These are phyloP conservation scores for Steinernema feltiae DNA, from an alignment of 1,140 invertebrate species.

Conservation along the genomic window DNA sequence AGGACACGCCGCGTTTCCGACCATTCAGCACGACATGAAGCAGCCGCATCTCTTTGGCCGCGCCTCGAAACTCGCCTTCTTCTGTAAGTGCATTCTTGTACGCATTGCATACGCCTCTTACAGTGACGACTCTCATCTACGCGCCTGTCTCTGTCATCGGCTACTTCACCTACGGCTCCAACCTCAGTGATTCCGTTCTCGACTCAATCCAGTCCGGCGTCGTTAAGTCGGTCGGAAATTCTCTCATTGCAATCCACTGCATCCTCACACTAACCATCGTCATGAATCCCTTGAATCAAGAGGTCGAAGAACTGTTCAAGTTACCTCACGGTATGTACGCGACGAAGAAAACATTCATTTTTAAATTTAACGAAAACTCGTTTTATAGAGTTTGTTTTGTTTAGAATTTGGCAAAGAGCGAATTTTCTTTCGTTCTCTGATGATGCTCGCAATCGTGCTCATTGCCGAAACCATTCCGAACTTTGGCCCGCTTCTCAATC, in stretches of 20 bases:
- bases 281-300: conserved; percentile 67
- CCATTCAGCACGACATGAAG: conserved; percentile 69
- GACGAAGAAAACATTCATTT: not conserved
- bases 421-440: conserved; percentile 43
- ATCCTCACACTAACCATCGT: conserved; percentile 67
- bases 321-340: conserved; percentile 25
- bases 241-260: conserved; percentile 66
- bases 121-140: conserved; percentile 51
- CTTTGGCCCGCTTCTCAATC: conserved; percentile 58
- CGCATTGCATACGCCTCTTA: conserved; percentile 24
- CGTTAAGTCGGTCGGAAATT: conserved; percentile 60
- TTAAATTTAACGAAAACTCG: not conserved
- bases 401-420: conserved; percentile 57
- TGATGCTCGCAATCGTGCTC: conserved; percentile 50
- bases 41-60: conserved; percentile 45
- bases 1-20: conserved; percentile 66
- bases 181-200: conserved; percentile 26
- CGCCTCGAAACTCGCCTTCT: conserved; percentile 46
- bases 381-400: too few relatives aligned
- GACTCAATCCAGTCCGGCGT: conserved; percentile 26
- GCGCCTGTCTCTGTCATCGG: conserved; percentile 49
- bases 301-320: conserved; percentile 39
- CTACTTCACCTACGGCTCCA: conserved; percentile 48
- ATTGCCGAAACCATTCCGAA: conserved; percentile 55
- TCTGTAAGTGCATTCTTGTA: conserved; percentile 37